phyloP scores from a whole-genome alignment of 2,797 vertebrate genomes.

The Toxotes lorentzi region DNA sequence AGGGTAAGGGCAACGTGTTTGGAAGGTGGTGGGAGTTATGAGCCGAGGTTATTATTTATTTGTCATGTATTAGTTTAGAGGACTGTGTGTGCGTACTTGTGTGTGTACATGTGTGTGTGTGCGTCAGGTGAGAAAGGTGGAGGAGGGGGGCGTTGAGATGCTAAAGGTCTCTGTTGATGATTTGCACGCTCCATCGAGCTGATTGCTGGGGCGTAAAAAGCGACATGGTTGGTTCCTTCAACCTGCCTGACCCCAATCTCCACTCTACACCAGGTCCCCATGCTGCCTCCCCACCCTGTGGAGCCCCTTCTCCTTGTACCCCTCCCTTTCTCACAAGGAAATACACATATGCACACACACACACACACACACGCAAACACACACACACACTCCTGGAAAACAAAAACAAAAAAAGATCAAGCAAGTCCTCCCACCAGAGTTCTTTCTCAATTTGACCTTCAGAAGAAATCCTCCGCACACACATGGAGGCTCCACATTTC shows the following conservation, averaged over 20 bases:
- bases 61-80: slow-evolving; percentile 75
- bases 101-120: slow-evolving; percentile 18
- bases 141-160: slow-evolving; percentile 64
- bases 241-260: slow-evolving; percentile 89
- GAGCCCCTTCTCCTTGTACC: slow-evolving; percentile 69
- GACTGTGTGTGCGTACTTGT: slow-evolving; percentile 9
- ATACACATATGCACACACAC: slow-evolving; percentile 24
- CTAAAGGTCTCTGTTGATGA: slow-evolving; percentile 87
- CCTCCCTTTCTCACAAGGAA: slow-evolving; percentile 39
- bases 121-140: slow-evolving; percentile 69
- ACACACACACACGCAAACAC: neutral
- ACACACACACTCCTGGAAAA: slow-evolving; percentile 23
- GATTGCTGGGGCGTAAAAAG: slow-evolving; percentile 80
- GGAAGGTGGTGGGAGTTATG: slow-evolving; percentile 43
- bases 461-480: slow-evolving; percentile 47
- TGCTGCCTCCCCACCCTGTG: slow-evolving; percentile 70
- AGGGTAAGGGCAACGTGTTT: slow-evolving; percentile 53
- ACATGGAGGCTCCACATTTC: slow-evolving; percentile 20
- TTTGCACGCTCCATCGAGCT: slow-evolving; percentile 86
- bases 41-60: slow-evolving; percentile 82
- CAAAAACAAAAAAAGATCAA: slow-evolving; percentile 64
- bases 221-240: slow-evolving; percentile 85
- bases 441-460: slow-evolving; percentile 71
- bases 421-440: slow-evolving; percentile 51
- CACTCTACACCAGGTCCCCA: slow-evolving; percentile 81